These are phyloP conservation scores for Thomomys bottae DNA, from an alignment of 2,113 vertebrate species.

Conservation along the genomic window DNA sequence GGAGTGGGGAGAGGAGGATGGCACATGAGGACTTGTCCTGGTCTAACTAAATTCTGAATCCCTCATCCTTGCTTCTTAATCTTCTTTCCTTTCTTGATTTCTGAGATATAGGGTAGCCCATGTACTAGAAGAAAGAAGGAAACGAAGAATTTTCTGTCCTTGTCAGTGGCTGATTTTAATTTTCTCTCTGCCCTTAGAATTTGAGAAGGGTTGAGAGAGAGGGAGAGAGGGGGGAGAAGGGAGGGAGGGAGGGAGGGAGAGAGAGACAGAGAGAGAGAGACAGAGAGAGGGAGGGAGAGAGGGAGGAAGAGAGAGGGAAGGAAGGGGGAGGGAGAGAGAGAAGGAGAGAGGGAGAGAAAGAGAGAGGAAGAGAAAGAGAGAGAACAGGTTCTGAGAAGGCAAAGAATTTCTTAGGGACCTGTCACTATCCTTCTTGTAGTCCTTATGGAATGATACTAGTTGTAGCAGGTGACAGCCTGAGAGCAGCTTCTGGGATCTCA, in stretches of 20 bases:
- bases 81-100: neutral
- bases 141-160: neutral
- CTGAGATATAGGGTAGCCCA: neutral
- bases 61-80: neutral
- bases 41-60: neutral
- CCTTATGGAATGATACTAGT: neutral
- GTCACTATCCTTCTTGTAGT: neutral
- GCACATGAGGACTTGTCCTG: neutral
- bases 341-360: too few species aligned
- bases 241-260: too few species aligned
- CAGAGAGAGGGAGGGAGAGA: too few species aligned
- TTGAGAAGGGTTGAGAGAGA: neutral
- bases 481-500: neutral
- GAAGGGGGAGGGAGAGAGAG: too few species aligned
- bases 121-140: neutral
- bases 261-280: too few species aligned
- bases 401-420: neutral
- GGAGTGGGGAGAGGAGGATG: neutral
- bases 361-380: too few species aligned
- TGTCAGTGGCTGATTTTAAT: neutral
- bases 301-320: too few species aligned
- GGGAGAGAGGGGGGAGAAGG: too few species aligned
- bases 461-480: neutral
- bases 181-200: neutral
- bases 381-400: neutral